Evolutionary conservation across 2,113 vertebrate genomes (phyloP), one percentile per base, ranked within the genome.

Genomic region (Alligator sinensis): DNA sequence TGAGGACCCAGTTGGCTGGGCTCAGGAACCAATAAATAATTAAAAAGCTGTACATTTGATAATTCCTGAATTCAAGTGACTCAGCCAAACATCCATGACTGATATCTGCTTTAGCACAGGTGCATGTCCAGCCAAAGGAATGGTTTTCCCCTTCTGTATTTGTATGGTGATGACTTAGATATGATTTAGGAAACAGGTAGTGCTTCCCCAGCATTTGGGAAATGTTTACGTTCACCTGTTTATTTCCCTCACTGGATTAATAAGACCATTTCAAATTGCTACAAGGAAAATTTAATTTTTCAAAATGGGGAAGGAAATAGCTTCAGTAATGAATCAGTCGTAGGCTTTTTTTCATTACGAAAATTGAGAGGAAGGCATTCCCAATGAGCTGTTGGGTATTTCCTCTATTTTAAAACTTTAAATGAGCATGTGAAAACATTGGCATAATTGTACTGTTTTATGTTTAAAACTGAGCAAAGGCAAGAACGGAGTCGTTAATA

Each of bases 211-310:
- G 82, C 77, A 92, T 72, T 77, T 88, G 86, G 91, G 86, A 94
- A 94, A 92, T 6, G 21, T 96, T 97, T 95, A 91, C 22, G 91
- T 96, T 86, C 86, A 96, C 63, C 86, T 96, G 95, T 96, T 96
- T 97, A 95, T 96, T 96, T 92, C 74, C 87, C 87, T 94, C 78
- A 9, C n/a, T 80, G 88, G 93, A 96, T 93, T 96, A 91, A 96
- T 94, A 97, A 95, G 80, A 11, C 34, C 90, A 54, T 96, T 96
- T 96, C 81, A 94, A 95, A 96, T 80, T 88, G 28, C 55, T 96
- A 72, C 82, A 94, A 93, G 84, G 74, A 92, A 91, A 94, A 89
- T 19, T 91, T 12, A 68, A 57, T 18, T 95, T 96, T 94, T 94
- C 60, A 92, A 97, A 91, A 87, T n/a, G 63, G 79, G 19, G 60